Conservation (phyloP, 2,888 invertebrate genomes). For the Polydesmus complanatus region DNA sequence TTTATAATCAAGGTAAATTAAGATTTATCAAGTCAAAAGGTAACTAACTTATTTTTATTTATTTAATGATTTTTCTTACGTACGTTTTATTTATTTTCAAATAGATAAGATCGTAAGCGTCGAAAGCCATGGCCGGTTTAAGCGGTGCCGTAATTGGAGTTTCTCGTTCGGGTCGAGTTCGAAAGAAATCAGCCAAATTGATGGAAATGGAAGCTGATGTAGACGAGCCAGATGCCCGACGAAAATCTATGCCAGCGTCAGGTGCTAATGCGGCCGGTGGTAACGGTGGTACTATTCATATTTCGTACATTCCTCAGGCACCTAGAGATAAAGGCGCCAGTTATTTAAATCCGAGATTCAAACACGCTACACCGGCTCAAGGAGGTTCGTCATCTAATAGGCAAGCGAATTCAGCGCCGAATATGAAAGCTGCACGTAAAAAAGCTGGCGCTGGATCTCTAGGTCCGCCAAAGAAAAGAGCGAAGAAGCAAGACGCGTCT, state of each 20-base stretch:
- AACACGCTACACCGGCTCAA: background rate
- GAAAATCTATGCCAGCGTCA: background rate
- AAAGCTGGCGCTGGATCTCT: slow-evolving; percentile 1
- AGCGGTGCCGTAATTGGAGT: slow-evolving; percentile 46
- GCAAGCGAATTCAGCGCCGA: background rate
- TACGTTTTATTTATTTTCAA: too few relatives aligned
- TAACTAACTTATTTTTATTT: too few relatives aligned
- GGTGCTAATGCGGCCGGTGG: too few relatives aligned
- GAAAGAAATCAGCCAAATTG: slow-evolving; percentile 88
- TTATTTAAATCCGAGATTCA: background rate
- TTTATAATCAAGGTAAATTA: too few relatives aligned
- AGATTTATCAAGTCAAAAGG: too few relatives aligned
- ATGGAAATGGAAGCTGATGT: slow-evolving; percentile 43
- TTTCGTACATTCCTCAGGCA: background rate
- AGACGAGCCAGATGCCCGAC: background rate
- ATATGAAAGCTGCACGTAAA: slow-evolving; percentile 3
- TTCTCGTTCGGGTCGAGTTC: slow-evolving; percentile 73
- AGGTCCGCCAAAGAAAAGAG: background rate
- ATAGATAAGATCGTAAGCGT: too few relatives aligned
- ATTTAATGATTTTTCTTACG: too few relatives aligned
- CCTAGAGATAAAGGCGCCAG: background rate
- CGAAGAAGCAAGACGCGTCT: background rate
- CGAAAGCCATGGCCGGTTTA: background rate
- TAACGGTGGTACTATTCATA: background rate
- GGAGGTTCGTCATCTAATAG: background rate